Base-by-base conservation (phyloP, 2,797 vertebrate genomes). In the Zenarchopterus dispar region DNA sequence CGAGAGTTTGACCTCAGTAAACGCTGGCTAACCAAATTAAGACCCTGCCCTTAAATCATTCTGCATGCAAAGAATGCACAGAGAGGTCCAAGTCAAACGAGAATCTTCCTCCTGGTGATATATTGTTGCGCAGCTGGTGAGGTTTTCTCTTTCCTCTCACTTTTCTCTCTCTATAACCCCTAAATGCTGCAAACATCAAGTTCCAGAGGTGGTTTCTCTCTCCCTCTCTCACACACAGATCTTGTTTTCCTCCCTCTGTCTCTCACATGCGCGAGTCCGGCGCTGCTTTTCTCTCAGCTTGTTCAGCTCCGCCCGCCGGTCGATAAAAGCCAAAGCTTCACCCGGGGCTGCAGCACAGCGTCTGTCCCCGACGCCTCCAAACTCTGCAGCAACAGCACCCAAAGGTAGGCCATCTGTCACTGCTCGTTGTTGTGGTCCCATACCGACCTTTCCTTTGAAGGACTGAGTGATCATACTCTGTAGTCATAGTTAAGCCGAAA, bases 251-350 rank as follows among this genome's bases (percentile, higher is more conserved):
- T 61, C 52, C 57, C 60, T 65, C 56, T 41, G 36, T 53, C 56
- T 48, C 70, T 62, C 59, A 45, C 78, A 68, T 77, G 70, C 66
- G 60, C 62, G 59, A 67, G 84, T 54, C 63, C 67, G 54, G 58
- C 8, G 55, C 44, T 63, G 62, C 58, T 72, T 56, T 7, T 62
- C 78, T 63, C 67, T 48, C 56, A 2, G 91, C 93, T 93, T 92
- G 90, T 68, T 77, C 91, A 83, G 92, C 96, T 94, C 97, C 97
- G 89, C 97, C 97, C 95, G 95, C 94, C 95, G 94, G 93, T 88
- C 90, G 93, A 97, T 98, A 98, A 96, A 98, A 98, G 94, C 95
- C 92, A 94, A 93, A 91, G 89, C 91, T 92, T 93, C 93, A 92
- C 91, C 92, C 92, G 90, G 33, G 87, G 89, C 91, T 80, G 90